Evolutionary conservation across 2,888 invertebrate species (phyloP).

Genomic region (Xestia ashworthii): DNA sequence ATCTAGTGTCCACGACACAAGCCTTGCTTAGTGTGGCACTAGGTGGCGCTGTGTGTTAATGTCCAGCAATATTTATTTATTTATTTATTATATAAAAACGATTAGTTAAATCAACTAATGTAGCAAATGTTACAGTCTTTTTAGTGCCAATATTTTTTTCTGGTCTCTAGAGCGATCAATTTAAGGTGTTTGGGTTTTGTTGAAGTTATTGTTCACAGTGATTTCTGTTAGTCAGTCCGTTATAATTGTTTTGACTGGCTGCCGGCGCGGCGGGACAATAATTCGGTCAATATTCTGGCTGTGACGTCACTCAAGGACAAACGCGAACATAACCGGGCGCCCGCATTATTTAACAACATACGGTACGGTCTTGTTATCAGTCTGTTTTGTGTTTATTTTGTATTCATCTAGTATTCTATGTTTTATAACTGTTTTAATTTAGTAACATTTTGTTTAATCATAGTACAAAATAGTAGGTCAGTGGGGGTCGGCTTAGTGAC

Average conservation of each 20-base stretch:
- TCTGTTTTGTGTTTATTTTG: background rate
- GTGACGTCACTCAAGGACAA: background rate
- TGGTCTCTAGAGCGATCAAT: background rate
- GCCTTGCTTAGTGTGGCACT: too few relatives aligned
- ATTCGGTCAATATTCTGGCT: background rate
- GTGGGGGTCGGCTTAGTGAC: too few relatives aligned
- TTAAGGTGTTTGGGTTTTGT: background rate
- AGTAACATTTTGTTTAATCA: background rate
- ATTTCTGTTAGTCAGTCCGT: background rate
- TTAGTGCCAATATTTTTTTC: background rate
- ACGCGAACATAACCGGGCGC: background rate
- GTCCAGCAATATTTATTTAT: too few relatives aligned
- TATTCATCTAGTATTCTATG: background rate
- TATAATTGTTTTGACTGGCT: background rate
- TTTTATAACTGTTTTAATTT: background rate
- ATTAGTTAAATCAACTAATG: background rate
- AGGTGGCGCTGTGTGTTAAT: too few relatives aligned
- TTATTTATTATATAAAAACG: too few relatives aligned
- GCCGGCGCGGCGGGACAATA: background rate
- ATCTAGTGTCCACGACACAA: too few relatives aligned
- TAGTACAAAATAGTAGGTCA: too few relatives aligned
- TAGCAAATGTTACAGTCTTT: too few relatives aligned
- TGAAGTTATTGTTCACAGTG: too few relatives aligned
- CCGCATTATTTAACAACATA: background rate
- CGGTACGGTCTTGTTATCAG: constrained; percentile 1